These are phyloP conservation scores for Heteromurus nitidus DNA, from an alignment of 2,888 invertebrate species.

Conservation along the genomic window DNA sequence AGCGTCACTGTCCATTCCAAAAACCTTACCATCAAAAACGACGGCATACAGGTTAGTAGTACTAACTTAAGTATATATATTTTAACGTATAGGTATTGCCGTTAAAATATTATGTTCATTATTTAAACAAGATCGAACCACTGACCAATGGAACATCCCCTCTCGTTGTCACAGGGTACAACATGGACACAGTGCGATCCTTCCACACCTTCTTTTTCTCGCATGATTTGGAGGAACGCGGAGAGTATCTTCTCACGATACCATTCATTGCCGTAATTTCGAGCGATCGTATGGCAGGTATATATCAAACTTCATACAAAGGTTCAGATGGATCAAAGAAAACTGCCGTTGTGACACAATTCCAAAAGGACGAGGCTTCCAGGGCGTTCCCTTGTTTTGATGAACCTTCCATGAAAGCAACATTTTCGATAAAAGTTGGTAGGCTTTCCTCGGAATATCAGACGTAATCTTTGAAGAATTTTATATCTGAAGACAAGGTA, in stretches of 20 bases:
- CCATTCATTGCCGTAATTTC: constrained; percentile 50
- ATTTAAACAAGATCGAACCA: background rate
- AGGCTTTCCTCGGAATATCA: background rate
- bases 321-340: constrained; percentile 24
- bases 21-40: background rate
- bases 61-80: background rate
- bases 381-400: constrained; percentile 69
- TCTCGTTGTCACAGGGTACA: constrained; percentile 17
- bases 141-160: background rate
- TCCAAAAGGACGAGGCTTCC: constrained; percentile 60
- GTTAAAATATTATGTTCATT: background rate
- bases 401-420: constrained; percentile 37
- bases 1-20: background rate
- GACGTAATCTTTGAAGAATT: background rate
- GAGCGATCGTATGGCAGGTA: too few species aligned
- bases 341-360: constrained; percentile 64
- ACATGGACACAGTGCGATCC: background rate
- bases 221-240: background rate
- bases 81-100: background rate
- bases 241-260: constrained; percentile 52
- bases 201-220: constrained; percentile 32
- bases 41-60: background rate
- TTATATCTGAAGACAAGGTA: background rate
- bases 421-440: constrained; percentile 1
- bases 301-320: background rate